Base-by-base conservation (phyloP, 92 coral and sea anemone species). In the Phymanthus crucifer region DNA sequence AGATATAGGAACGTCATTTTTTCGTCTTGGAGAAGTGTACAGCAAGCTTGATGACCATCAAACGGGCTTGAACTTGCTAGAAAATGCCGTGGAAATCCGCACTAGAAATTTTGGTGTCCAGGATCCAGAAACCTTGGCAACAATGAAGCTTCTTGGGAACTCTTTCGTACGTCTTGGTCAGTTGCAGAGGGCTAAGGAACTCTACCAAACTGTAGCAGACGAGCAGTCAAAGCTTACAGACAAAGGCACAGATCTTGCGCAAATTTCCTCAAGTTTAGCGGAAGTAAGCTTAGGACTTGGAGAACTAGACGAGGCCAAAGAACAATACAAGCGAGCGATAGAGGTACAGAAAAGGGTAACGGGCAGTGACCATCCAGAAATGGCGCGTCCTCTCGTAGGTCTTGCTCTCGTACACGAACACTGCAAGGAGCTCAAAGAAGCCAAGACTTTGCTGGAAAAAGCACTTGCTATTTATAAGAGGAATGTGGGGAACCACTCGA, bases 341-440 rank as follows among this genome's bases (percentile, higher is more conserved):
- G 83, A 67, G 48, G 3, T 79, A 7, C 83, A 67, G 66, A 68
- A 43, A 35, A 43, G 38, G 29, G 83, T 23, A 11, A 13, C 46
- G 3, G 83, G 75, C 19, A 35, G 18, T 23, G 67, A 69, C 23
- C 75, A 67, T 58, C 31, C 75, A 16, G 83, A 67, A 31, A 58
- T 79, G 19, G 83, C 83, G 29, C 66, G 75, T 13, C 83, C 83
- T 17, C 36, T 79, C 19, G 74, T 79, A 0, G 70, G 75, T 47
- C 83, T 79, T 70, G 83, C 83, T 29, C 83, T 79, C 2, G 83
- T 79, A 14, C 83, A 79, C 57, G 83, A 79, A 23, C 83, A 79
- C 32, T 79, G 83, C 54, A 79, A 79, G 32, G 83, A 79, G 45
- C 16, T 79, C 45, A 69, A 32, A 12, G 66, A 79, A 68, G 83